These are phyloP conservation scores for Germaria angustata DNA, from an alignment of 2,888 invertebrate genomes.

Conservation along the genomic window DNA sequence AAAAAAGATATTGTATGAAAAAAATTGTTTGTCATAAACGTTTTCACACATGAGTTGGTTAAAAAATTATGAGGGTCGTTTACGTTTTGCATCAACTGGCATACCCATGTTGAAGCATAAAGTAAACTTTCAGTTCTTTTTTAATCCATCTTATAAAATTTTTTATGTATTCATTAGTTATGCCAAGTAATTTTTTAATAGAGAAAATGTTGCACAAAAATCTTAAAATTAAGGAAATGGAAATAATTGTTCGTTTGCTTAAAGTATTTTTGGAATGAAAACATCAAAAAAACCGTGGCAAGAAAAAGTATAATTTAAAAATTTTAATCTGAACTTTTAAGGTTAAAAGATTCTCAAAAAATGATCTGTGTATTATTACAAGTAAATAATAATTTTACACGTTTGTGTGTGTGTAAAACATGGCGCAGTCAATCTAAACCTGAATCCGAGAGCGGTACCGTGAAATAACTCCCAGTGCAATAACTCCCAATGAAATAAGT, in stretches of 20 bases:
- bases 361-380: too few species aligned
- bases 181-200: constrained; percentile 19
- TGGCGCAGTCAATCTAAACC: too few species aligned
- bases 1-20: background rate
- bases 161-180: constrained; percentile 25
- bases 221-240: background rate
- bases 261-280: background rate
- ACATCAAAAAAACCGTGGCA: background rate
- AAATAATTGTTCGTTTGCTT: background rate
- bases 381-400: too few species aligned
- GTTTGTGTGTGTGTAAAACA: too few species aligned
- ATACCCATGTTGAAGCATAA: background rate
- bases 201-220: background rate
- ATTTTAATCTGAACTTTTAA: too few species aligned
- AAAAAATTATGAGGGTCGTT: constrained; percentile 67
- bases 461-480: too few species aligned
- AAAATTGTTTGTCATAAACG: constrained; percentile 65
- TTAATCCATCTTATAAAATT: constrained; percentile 9
- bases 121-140: constrained; percentile 23
- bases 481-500: too few species aligned
- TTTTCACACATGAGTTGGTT: constrained; percentile 66
- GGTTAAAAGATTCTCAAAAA: too few species aligned
- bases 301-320: too few species aligned
- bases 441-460: too few species aligned
- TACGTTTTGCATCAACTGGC: background rate